phyloP scores from a whole-genome alignment of 2,113 vertebrate genomes.

The Nerophis lumbriciformis region DNA sequence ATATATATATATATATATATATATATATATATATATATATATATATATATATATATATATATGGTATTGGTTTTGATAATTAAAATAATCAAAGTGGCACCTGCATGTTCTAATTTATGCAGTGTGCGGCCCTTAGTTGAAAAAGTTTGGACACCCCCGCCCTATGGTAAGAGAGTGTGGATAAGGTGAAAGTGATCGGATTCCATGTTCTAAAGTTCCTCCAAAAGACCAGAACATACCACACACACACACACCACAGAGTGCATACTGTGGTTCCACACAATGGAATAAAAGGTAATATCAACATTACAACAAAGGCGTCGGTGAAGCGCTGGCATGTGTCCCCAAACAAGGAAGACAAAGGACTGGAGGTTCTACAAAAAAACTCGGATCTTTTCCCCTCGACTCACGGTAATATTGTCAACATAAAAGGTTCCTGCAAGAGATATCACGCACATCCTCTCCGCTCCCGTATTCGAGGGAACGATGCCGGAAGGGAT shows the following conservation, averaged over 20 bases:
- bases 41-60: too few relatives aligned
- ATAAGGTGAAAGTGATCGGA: too few relatives aligned
- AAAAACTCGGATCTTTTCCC: constrained; percentile 12
- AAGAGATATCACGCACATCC: constrained; percentile 33
- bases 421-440: constrained; percentile 15
- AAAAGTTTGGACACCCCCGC: too few relatives aligned
- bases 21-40: too few relatives aligned
- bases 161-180: too few relatives aligned
- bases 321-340: constrained; percentile 4
- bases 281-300: background rate
- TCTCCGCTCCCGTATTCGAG: constrained; percentile 33
- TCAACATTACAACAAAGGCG: constrained; percentile 4
- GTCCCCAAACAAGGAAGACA: constrained; percentile 20
- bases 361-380: constrained; percentile 21
- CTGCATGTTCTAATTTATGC: too few relatives aligned
- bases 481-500: constrained; percentile 43
- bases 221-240: background rate
- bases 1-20: too few relatives aligned
- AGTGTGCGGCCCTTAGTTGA: too few relatives aligned
- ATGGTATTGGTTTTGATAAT: too few relatives aligned
- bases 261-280: background rate
- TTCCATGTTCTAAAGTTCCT: background rate
- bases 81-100: too few relatives aligned
- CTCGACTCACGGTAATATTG: constrained; percentile 6
- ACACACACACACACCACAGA: background rate